phyloP scores from a whole-genome alignment of 1,140 invertebrate genomes.

The Propsilocerus akamusi region DNA sequence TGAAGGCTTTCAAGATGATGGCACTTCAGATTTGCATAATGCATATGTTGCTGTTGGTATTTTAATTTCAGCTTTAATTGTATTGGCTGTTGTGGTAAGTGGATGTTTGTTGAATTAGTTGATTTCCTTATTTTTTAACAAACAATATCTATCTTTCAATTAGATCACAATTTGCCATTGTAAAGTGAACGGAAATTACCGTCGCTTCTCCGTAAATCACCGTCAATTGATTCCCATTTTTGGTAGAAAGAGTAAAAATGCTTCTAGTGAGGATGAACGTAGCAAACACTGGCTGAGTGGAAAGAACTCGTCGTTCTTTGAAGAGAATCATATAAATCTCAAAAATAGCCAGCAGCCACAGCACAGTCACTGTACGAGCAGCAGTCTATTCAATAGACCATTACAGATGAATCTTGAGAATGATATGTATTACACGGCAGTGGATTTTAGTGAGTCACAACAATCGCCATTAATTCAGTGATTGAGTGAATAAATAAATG shows the following conservation, averaged over 20 bases:
- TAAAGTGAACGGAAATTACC: constrained; percentile 49
- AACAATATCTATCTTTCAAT: neutral
- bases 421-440: constrained; percentile 51
- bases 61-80: constrained; percentile 41
- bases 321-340: neutral
- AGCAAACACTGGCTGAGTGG: constrained; percentile 24
- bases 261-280: constrained; percentile 12
- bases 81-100: constrained; percentile 47
- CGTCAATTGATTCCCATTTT: constrained; percentile 23
- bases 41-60: constrained; percentile 54
- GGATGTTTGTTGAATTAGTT: constrained; percentile 6
- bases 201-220: constrained; percentile 27
- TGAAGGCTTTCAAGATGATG: constrained; percentile 25
- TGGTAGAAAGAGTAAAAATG: constrained; percentile 19
- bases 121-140: constrained; percentile 1
- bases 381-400: constrained; percentile 22
- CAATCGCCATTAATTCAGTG: constrained; percentile 49
- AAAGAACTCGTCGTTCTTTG: constrained; percentile 9
- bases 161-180: constrained; percentile 39
- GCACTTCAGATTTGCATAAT: constrained; percentile 36
- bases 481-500: constrained; percentile 7
- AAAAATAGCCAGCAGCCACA: constrained; percentile 12
- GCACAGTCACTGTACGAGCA: constrained; percentile 13
- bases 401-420: constrained; percentile 34
- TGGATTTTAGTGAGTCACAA: constrained; percentile 51